A percentile compares a stretch with the other conserved stretches of the same genome.
Evolutionary conservation across 2,113 vertebrate species (phyloP).

Genomic region (Paracanthobrama guichenoti): DNA sequence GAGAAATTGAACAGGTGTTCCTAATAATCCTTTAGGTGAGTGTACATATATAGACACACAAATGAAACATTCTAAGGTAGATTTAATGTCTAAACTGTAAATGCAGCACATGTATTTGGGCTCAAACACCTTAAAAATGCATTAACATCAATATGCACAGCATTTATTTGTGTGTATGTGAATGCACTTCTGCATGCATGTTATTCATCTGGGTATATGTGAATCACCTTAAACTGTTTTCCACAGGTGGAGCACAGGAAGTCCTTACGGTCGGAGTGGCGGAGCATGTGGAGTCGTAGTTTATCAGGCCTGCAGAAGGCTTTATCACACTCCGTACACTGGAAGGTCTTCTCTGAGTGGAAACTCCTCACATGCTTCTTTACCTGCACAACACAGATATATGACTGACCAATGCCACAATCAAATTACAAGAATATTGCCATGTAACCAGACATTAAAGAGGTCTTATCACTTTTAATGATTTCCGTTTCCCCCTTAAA

Average conservation of each 20-base stretch:
- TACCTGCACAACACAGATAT: conserved; percentile 74
- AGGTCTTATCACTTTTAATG: too few relatives aligned
- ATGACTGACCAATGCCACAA: background rate
- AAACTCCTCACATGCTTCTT: conserved; percentile 98
- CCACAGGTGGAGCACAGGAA: conserved; percentile 97
- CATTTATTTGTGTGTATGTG: background rate
- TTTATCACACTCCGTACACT: conserved; percentile 94
- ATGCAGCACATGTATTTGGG: background rate
- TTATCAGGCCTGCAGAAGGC: conserved; percentile 97
- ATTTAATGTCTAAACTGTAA: background rate
- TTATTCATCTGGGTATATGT: background rate
- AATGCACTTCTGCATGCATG: background rate
- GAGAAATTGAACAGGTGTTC: too few relatives aligned
- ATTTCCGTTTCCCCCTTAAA: background rate
- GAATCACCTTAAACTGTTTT: conserved; percentile 94
- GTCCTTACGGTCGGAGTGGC: conserved; percentile 96
- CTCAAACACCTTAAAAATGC: background rate
- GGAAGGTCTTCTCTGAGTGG: conserved; percentile 96
- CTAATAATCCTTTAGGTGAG: too few relatives aligned
- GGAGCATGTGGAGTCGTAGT: conserved; percentile 93
- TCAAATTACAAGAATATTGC: background rate
- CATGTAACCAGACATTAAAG: background rate
- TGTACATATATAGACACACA: too few relatives aligned
- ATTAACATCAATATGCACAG: background rate
- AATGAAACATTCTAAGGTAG: too few relatives aligned